Percentiles rank a stretch among this genome's conserved stretches.
phyloP scores from a whole-genome alignment of 2,888 invertebrate species.

The Autographa gamma region DNA sequence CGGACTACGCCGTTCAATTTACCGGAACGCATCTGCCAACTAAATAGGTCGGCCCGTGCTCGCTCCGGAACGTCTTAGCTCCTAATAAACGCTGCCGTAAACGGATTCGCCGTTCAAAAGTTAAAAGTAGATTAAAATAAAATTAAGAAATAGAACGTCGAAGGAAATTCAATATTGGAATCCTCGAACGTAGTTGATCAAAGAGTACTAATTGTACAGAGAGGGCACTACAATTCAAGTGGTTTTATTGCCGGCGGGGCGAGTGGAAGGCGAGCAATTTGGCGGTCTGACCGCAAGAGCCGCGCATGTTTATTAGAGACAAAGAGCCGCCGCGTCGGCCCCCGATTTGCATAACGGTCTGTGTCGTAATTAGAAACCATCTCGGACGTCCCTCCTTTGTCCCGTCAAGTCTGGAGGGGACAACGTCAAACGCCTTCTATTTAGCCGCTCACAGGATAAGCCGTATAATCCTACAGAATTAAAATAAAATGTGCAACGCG shows the following conservation, averaged over 20 bases:
- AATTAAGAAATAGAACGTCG: constrained; percentile 53
- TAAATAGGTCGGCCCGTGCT: constrained; percentile 68
- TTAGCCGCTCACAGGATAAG: constrained; percentile 76
- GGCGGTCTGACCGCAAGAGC: constrained; percentile 85
- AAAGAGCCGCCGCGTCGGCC: constrained; percentile 78
- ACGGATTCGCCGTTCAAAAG: constrained; percentile 51
- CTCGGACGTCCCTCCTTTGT: constrained; percentile 86
- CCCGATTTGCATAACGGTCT: constrained; percentile 88
- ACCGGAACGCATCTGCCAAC: constrained; percentile 75
- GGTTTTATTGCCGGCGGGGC: constrained; percentile 78
- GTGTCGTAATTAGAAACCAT: constrained; percentile 89
- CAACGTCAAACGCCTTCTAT: constrained; percentile 83
- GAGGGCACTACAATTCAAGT: constrained; percentile 73
- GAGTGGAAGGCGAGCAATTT: constrained; percentile 82
- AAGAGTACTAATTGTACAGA: constrained; percentile 80
- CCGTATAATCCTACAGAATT: constrained; percentile 75
- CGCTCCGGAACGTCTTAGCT: constrained; percentile 49
- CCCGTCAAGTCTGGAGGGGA: constrained; percentile 78
- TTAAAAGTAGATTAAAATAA: constrained; percentile 53
- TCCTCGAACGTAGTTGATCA: constrained; percentile 68
- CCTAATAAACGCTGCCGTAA: constrained; percentile 61
- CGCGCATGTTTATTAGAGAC: constrained; percentile 88
- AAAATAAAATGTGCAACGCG: constrained; percentile 72
- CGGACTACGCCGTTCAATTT: constrained; percentile 75
- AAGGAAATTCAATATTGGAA: constrained; percentile 62